Evolutionary conservation across 2,797 vertebrate genomes (phyloP), one percentile per base, ranked within the genome.

Genomic region (Chrosomus eos): DNA sequence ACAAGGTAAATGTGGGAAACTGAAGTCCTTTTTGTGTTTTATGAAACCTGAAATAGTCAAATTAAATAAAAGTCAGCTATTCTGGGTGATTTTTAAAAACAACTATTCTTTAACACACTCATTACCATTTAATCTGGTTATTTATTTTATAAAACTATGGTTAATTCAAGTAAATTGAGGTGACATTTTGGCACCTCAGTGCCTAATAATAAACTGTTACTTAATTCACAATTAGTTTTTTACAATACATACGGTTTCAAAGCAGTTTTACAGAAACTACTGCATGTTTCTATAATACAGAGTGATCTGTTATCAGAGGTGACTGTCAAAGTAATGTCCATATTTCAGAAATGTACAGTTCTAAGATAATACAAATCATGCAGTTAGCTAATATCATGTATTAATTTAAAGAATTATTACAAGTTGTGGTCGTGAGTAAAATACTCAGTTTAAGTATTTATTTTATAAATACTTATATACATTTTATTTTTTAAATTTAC

Each of bases 1-100:
- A 99, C 93, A 99, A 99, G 96, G 98, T 98, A 74, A 88, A 92
- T 10, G 53, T 16, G 18, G 33, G 26, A 48, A 8, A 23, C 68
- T n/a, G 21, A 21, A 45, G 36, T 60, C 28, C 7, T 62, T 40
- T 23, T 75, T 67, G 18, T 58, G 45, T 16, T 71, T 6, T 2
- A 11, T 43, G 26, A 26, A 75, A 53, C 40, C 5, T 28, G 5
- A 45, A 74, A 28, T 51, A 31, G 5, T 5, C 5, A 11, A 74
- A 48, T 28, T 4, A 64, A 31, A 28, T 36, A 9, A 8, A 21
- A 78, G 33, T 40, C n/a, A 28, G 26, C 28, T 26, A 28, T 38
- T 77, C 9, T 28, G 13, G 4, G 19, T 60, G 14, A 5, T 4
- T 53, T 74, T 75, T 36, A 55, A 75, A 36, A 75, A 75, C 48